phyloP scores from a whole-genome alignment of 2,113 vertebrate species.

The Heterotilapia buettikoferi region DNA sequence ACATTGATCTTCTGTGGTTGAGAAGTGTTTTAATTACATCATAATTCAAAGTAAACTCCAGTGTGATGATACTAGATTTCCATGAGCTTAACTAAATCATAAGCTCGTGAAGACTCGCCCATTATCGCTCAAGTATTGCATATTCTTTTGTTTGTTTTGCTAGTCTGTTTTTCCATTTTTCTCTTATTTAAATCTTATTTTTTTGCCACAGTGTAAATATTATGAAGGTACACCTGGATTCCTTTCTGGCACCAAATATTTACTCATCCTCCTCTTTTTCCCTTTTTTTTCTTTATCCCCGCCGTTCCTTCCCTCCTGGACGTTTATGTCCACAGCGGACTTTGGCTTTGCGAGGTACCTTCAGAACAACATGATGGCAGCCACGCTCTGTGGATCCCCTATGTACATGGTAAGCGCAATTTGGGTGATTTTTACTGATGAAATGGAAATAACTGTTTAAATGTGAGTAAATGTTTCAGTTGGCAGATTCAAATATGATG shows the following conservation, averaged over 20 bases:
- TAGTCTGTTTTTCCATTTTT: neutral
- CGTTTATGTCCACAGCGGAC: slow-evolving; percentile 75
- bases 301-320: neutral
- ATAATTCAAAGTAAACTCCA: neutral
- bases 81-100: neutral
- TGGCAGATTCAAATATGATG: neutral
- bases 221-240: neutral
- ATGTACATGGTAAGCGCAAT: slow-evolving; percentile 91
- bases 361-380: slow-evolving; percentile 98
- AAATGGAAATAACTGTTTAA: neutral
- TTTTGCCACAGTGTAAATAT: neutral
- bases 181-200: neutral
- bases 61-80: neutral
- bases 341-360: slow-evolving; percentile 97
- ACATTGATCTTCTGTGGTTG: neutral
- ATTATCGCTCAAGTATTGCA: neutral
- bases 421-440: neutral
- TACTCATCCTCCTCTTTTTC: neutral
- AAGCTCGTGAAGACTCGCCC: neutral
- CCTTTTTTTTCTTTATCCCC: too few relatives aligned
- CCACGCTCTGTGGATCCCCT: slow-evolving; percentile 92
- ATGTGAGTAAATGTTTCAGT: neutral
- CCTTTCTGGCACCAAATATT: neutral
- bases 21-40: neutral
- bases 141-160: neutral